phyloP scores from a whole-genome alignment of 2,113 vertebrate species.

The Syngnathus typhle region DNA sequence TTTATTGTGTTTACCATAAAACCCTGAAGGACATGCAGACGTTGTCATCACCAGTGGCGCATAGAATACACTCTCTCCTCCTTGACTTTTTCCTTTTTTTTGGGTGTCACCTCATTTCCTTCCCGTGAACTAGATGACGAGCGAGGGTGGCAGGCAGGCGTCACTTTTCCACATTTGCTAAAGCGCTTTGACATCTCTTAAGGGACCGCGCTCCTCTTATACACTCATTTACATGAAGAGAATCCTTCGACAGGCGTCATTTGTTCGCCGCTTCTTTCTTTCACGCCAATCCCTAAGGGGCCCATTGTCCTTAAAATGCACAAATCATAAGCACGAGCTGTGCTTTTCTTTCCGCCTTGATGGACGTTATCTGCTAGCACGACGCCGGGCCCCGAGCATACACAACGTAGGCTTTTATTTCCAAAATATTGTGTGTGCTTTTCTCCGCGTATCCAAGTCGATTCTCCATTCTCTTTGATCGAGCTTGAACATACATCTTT shows the following conservation, averaged over 20 bases:
- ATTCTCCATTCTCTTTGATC: slow-evolving; percentile 68
- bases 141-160: slow-evolving; percentile 28
- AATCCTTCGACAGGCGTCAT: slow-evolving; percentile 26
- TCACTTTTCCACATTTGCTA: slow-evolving; percentile 27
- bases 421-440: slow-evolving; percentile 48
- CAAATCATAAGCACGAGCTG: slow-evolving; percentile 26
- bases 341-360: slow-evolving; percentile 47
- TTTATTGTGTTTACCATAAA: slow-evolving; percentile 62
- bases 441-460: slow-evolving; percentile 50
- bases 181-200: slow-evolving; percentile 28
- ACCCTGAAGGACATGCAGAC: slow-evolving; percentile 53
- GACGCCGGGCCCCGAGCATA: slow-evolving; percentile 45
- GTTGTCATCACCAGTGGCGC: slow-evolving; percentile 50
- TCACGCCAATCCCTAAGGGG: slow-evolving; percentile 20
- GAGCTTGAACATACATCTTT: slow-evolving; percentile 70
- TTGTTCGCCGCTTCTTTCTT: slow-evolving; percentile 29
- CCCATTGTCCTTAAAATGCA: slow-evolving; percentile 42
- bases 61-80: slow-evolving; percentile 26
- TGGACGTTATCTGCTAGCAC: slow-evolving; percentile 53
- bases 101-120: slow-evolving; percentile 33
- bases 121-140: slow-evolving; percentile 30
- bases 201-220: slow-evolving; percentile 22
- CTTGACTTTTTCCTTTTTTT: slow-evolving; percentile 25
- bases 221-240: slow-evolving; percentile 33
- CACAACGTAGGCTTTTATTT: slow-evolving; percentile 53